Percentiles rank a stretch among this genome's conserved stretches.
Evolutionary conservation across 1,140 invertebrate genomes (phyloP).

Genomic region (Polypedilum vanderplanki): DNA sequence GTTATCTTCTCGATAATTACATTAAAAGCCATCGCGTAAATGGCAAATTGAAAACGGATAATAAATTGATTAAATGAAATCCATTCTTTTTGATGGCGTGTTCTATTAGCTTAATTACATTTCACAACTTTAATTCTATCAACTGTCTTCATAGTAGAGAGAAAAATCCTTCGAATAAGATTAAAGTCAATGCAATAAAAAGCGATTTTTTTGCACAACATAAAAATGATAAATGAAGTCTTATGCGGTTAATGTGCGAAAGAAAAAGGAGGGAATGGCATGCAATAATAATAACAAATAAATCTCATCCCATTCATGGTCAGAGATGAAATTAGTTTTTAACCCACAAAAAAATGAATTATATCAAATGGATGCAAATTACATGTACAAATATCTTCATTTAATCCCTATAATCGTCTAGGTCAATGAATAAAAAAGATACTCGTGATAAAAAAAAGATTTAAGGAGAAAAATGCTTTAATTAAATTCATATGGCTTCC

Average conservation of each 20-base stretch:
- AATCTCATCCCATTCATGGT: slow-evolving; percentile 12
- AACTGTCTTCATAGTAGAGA: background rate
- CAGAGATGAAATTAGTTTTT: slow-evolving; percentile 12
- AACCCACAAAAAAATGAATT: slow-evolving; percentile 8
- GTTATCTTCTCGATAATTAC: slow-evolving; percentile 13
- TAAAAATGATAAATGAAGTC: slow-evolving; percentile 29
- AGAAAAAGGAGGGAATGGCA: background rate
- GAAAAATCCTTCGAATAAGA: background rate
- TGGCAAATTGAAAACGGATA: slow-evolving; percentile 22
- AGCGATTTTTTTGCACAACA: slow-evolving; percentile 19
- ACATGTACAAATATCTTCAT: background rate
- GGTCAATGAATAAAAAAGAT: slow-evolving; percentile 23
- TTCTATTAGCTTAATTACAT: slow-evolving; percentile 28
- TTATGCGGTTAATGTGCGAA: slow-evolving; percentile 21
- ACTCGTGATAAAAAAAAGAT: background rate
- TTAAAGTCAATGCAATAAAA: slow-evolving; percentile 18
- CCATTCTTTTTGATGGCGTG: slow-evolving; percentile 20
- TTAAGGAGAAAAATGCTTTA: background rate
- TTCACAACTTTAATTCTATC: slow-evolving; percentile 7
- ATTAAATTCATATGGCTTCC: background rate
- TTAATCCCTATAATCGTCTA: slow-evolving; percentile 15
- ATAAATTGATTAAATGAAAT: slow-evolving; percentile 28
- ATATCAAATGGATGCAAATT: slow-evolving; percentile 17
- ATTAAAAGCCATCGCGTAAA: slow-evolving; percentile 5
- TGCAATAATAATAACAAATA: background rate